phyloP scores from a whole-genome alignment of 2,797 vertebrate species.

The Micrastur ruficollis region DNA sequence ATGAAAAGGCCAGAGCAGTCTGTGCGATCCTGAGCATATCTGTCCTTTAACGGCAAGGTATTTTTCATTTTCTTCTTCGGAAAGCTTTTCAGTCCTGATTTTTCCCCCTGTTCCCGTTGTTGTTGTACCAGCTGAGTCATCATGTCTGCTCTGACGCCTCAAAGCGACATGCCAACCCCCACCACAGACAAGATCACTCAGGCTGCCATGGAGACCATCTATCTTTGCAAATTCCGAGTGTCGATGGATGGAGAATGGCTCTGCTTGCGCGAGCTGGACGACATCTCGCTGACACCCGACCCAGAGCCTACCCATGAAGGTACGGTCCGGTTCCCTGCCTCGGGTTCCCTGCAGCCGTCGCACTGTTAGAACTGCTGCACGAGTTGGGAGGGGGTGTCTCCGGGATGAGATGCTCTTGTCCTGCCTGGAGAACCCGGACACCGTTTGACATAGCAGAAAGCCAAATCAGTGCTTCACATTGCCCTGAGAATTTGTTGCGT shows the following conservation, averaged over 20 bases:
- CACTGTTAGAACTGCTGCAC: not conserved
- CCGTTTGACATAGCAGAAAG: rapidly evolving
- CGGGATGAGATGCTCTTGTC: not conserved
- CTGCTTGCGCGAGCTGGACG: slow-evolving; percentile 96
- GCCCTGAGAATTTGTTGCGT: not conserved
- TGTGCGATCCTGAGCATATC: slow-evolving; percentile 31
- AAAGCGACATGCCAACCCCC: slow-evolving; percentile 96
- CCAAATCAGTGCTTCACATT: rapidly evolving
- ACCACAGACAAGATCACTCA: slow-evolving; percentile 99
- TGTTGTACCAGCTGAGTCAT: slow-evolving; percentile 93
- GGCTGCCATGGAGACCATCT: slow-evolving; percentile 99
- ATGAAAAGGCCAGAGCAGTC: slow-evolving; percentile 34
- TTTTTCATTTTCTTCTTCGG: slow-evolving; percentile 29
- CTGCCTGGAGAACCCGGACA: not conserved
- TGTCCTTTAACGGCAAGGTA: slow-evolving; percentile 32
- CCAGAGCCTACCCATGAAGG: slow-evolving; percentile 98
- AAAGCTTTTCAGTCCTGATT: too few species aligned
- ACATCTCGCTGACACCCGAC: slow-evolving; percentile 99
- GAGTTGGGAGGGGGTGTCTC: not conserved
- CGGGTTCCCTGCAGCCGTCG: not conserved
- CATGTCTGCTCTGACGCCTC: slow-evolving; percentile 98
- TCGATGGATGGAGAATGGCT: slow-evolving; percentile 99
- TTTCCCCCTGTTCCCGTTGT: too few species aligned
- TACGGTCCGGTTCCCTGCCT: slow-evolving; percentile 69
- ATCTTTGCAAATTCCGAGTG: slow-evolving; percentile 99